phyloP scores from a whole-genome alignment of 2,113 vertebrate genomes.

The Willisornis vidua region DNA sequence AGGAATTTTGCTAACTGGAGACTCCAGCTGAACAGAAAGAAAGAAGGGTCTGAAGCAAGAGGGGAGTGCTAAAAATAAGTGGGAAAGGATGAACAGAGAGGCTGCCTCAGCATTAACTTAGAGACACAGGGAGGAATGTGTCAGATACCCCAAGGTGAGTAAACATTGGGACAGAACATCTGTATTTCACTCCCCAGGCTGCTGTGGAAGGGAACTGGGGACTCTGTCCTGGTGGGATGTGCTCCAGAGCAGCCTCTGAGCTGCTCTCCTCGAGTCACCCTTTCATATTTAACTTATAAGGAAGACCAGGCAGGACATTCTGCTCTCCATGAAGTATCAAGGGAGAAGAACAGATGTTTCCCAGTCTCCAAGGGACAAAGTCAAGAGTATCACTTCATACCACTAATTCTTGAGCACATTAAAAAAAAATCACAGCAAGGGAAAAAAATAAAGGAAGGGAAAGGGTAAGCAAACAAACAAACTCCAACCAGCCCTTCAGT shows the following conservation, averaged over 20 bases:
- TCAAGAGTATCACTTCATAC: background rate
- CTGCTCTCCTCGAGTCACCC: background rate
- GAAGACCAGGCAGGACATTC: constrained; percentile 25
- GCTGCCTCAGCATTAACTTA: background rate
- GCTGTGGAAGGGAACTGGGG: accelerated
- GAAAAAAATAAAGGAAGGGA: background rate
- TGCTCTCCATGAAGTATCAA: background rate
- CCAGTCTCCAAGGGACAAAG: background rate
- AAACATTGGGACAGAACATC: background rate
- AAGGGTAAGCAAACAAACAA: background rate
- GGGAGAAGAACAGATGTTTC: constrained; percentile 52
- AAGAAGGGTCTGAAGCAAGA: background rate
- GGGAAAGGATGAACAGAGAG: background rate
- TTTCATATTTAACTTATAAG: constrained; percentile 16
- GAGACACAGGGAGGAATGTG: background rate
- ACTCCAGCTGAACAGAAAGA: background rate
- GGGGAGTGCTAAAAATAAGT: background rate
- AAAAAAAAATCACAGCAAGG: background rate
- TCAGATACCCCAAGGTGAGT: background rate
- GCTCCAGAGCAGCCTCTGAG: background rate
- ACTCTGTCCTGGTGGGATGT: background rate
- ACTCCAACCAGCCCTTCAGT: background rate
- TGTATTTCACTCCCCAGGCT: background rate
- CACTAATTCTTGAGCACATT: background rate
- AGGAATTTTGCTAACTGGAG: background rate